These are phyloP conservation scores for Leptoteleia sp. DNA, from an alignment of 1,140 invertebrate genomes.

Conservation along the genomic window DNA sequence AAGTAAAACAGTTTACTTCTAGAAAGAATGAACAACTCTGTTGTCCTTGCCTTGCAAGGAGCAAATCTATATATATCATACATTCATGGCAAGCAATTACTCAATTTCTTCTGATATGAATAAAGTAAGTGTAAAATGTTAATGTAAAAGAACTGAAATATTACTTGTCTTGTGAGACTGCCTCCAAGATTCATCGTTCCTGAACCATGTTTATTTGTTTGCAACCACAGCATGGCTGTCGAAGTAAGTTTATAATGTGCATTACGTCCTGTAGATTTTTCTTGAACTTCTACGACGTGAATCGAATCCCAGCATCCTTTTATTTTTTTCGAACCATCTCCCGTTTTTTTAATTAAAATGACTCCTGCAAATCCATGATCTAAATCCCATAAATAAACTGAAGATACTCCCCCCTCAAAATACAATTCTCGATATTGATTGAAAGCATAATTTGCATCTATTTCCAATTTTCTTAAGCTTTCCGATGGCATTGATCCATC, in stretches of 20 bases:
- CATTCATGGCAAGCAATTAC: no score
- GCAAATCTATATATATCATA: no score
- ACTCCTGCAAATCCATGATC: conserved; percentile 99
- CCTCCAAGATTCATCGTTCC: conserved; percentile 99
- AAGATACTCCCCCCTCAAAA: conserved; percentile 99
- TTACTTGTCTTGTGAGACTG: conserved; percentile 96
- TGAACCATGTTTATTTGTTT: conserved; percentile 97
- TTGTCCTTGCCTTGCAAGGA: no score
- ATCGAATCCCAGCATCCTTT: conserved; percentile 99
- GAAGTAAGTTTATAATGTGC: conserved; percentile 99
- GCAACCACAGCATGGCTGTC: conserved; percentile 99
- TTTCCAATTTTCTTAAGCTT: conserved; percentile 95
- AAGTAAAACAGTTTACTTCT: no score
- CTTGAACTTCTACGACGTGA: conserved; percentile 99
- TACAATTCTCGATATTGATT: conserved; percentile 99
- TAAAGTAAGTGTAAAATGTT: no score
- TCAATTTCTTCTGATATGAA: no score
- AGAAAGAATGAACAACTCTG: no score
- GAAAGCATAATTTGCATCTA: conserved; percentile 99
- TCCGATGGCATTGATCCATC: conserved; percentile 99
- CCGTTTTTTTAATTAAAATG: conserved; percentile 99
- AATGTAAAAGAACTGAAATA: no score
- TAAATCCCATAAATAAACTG: conserved; percentile 99
- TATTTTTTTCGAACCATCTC: conserved; percentile 98
- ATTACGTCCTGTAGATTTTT: conserved; percentile 95